Percentiles rank a stretch among this genome's conserved stretches.
Evolutionary conservation across 2,113 vertebrate species (phyloP).

Genomic region (Rhinolophus ferrumequinum): DNA sequence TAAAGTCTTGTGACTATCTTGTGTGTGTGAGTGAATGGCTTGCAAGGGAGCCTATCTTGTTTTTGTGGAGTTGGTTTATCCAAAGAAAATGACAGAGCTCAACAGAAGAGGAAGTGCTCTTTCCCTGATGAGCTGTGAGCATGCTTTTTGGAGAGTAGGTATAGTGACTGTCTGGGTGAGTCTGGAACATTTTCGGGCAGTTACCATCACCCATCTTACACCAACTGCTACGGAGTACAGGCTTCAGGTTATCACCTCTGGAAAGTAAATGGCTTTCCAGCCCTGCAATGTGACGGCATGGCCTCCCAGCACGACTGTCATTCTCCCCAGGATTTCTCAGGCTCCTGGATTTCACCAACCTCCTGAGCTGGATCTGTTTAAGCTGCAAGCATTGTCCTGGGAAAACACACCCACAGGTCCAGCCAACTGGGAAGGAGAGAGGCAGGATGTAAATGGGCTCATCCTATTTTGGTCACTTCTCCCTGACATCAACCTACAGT

Average conservation of each 20-base stretch:
- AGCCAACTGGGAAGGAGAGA: not conserved
- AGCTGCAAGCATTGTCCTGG: not conserved
- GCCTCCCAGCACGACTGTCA: not conserved
- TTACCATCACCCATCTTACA: not conserved
- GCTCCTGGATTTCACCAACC: not conserved
- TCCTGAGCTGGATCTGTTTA: not conserved
- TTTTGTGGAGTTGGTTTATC: not conserved
- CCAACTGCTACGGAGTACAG: not conserved
- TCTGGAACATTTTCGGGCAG: not conserved
- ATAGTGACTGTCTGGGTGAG: not conserved
- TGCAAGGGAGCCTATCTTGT: not conserved
- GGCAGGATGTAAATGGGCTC: not conserved
- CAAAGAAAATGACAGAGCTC: conserved; percentile 26
- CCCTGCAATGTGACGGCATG: not conserved
- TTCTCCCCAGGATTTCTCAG: not conserved
- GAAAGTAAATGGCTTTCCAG: not conserved
- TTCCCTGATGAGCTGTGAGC: not conserved
- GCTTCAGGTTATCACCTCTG: not conserved
- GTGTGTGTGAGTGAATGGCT: not conserved
- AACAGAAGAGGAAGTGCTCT: not conserved
- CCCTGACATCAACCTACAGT: not conserved
- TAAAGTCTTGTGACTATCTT: conserved; percentile 3
- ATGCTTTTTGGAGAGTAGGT: not conserved
- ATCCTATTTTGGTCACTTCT: not conserved
- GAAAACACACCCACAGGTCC: not conserved